These are phyloP conservation scores for Chloebia gouldiae DNA, from an alignment of 2,113 vertebrate species.

Conservation along the genomic window DNA sequence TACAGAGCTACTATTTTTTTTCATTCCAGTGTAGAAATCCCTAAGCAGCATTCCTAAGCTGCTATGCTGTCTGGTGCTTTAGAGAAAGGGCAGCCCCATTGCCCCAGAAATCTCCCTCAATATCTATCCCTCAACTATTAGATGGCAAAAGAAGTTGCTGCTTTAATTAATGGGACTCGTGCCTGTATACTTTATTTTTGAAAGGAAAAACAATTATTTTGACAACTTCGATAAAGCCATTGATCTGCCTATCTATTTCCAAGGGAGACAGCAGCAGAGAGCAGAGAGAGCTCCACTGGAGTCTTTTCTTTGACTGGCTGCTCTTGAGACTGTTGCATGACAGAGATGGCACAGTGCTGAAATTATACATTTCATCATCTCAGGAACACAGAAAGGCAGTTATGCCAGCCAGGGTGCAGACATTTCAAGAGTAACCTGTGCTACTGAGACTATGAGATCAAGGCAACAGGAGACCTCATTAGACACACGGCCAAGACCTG, in stretches of 20 bases:
- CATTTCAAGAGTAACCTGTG: neutral
- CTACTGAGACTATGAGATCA: neutral
- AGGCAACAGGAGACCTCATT: neutral
- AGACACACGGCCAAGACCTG: neutral
- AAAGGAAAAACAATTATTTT: neutral
- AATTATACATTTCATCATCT: neutral
- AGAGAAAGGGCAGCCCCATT: neutral
- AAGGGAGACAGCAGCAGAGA: neutral
- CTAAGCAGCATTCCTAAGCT: neutral
- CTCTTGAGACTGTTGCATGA: neutral
- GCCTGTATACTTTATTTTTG: neutral
- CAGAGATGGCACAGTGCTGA: neutral
- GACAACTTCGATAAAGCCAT: neutral
- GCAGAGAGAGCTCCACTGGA: neutral
- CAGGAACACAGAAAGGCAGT: neutral
- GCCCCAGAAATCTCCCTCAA: neutral
- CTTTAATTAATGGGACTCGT: neutral
- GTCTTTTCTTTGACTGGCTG: neutral
- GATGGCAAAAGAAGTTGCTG: neutral
- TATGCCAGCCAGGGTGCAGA: neutral
- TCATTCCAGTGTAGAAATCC: neutral
- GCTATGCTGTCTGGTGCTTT: neutral
- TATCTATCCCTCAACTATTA: neutral
- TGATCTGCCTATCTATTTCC: neutral
- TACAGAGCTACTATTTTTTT: neutral